Conservation (phyloP, 2,797 vertebrate genomes). For the Leuciscus waleckii region DNA sequence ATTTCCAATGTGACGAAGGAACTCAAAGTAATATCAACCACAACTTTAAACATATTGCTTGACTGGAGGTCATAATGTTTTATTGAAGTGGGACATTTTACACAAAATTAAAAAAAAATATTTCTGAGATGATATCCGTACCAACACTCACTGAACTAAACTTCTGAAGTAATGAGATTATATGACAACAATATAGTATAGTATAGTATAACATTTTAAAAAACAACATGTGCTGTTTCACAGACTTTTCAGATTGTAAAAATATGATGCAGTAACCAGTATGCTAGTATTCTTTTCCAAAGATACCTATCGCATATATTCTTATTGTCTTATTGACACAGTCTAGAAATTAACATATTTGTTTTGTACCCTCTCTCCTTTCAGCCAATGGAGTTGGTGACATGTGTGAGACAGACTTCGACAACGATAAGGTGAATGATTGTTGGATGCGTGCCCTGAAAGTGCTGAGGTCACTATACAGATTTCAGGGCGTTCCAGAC, state of each 20-base stretch:
- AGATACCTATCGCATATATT: background rate
- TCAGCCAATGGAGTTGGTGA: conserved; percentile 89
- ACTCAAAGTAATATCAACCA: conserved; percentile 17
- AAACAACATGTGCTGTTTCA: background rate
- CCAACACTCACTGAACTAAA: background rate
- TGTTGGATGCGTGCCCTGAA: conserved; percentile 89
- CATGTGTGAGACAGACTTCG: conserved; percentile 91
- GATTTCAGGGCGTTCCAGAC: conserved; percentile 97
- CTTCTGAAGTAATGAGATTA: background rate
- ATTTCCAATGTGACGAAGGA: background rate
- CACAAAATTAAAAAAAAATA: too few relatives aligned
- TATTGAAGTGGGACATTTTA: background rate
- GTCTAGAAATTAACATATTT: background rate
- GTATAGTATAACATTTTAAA: background rate
- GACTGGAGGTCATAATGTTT: background rate
- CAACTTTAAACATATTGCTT: background rate
- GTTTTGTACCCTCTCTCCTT: background rate
- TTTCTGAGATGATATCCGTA: background rate
- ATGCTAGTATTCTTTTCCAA: background rate
- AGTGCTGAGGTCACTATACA: conserved; percentile 93
- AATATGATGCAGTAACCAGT: background rate
- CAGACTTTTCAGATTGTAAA: background rate
- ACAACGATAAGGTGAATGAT: conserved; percentile 90
- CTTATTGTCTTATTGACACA: background rate
- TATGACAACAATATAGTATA: background rate